Percentiles rank a stretch among this genome's conserved stretches.
Evolutionary conservation across 2,888 invertebrate genomes (phyloP).

Genomic region (Euzophera pinguis): DNA sequence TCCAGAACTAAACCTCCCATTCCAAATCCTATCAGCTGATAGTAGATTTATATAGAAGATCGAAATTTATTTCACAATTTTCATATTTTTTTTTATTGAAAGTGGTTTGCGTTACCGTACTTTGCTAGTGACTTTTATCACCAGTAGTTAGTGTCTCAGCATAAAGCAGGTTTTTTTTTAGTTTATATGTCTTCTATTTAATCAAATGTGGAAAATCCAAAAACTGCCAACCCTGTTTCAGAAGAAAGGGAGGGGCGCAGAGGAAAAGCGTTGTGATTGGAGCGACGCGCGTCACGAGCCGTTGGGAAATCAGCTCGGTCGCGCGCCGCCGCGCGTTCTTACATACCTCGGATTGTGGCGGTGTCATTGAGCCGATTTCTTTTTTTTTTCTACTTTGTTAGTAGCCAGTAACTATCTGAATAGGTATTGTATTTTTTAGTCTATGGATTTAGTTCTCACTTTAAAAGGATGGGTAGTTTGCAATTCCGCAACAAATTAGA

Average conservation of each 20-base stretch:
- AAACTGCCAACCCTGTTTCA: background rate
- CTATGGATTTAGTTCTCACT: background rate
- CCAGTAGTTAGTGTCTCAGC: no score
- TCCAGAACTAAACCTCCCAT: no score
- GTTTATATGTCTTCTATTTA: no score
- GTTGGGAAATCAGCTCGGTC: constrained; percentile 59
- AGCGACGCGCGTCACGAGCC: constrained; percentile 48
- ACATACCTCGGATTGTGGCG: constrained; percentile 3
- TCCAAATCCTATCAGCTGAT: background rate
- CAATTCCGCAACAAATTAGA: no score
- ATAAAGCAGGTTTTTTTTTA: no score
- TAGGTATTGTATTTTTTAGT: background rate
- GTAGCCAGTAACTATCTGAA: background rate
- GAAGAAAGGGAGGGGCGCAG: constrained; percentile 7
- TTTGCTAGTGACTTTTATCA: no score
- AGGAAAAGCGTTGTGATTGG: constrained; percentile 45
- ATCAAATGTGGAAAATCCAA: no score
- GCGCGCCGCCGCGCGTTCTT: constrained; percentile 32
- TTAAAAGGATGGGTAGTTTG: no score
- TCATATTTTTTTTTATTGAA: no score
- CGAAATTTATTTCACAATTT: no score
- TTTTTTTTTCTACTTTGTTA: constrained; percentile 12
- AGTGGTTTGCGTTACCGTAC: background rate
- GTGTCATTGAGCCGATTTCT: constrained; percentile 8
- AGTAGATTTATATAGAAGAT: no score